A percentile compares a stretch with the other conserved stretches of the same genome.
Evolutionary conservation across 2,888 invertebrate species (phyloP).

Genomic region (Parelbella ahira): DNA sequence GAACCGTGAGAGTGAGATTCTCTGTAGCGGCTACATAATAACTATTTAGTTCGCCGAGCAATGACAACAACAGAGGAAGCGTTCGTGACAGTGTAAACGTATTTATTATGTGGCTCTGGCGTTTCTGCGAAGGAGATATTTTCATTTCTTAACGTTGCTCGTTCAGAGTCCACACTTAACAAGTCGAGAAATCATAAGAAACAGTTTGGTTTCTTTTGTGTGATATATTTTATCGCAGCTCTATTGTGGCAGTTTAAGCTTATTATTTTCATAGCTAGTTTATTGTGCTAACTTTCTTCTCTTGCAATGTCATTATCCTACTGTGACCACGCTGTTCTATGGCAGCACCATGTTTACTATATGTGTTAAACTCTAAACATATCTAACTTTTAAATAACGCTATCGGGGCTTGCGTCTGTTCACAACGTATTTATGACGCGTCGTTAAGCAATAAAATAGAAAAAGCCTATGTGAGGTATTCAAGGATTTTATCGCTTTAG

Average conservation of each 20-base stretch:
- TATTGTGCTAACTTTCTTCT: too few species aligned
- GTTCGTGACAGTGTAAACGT: constrained; percentile 28
- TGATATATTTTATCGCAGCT: constrained; percentile 10
- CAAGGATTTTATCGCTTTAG: constrained; percentile 32
- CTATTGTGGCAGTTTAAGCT: too few species aligned
- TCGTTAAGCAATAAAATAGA: constrained; percentile 34
- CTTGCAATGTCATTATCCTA: too few species aligned
- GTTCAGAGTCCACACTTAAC: constrained; percentile 12
- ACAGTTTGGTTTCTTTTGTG: constrained; percentile 5
- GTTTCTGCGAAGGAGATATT: constrained; percentile 25
- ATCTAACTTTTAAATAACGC: constrained; percentile 24
- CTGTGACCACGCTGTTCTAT: too few species aligned
- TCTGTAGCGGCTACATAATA: constrained; percentile 25
- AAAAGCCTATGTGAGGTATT: constrained; percentile 30
- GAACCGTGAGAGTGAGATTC: constrained; percentile 18
- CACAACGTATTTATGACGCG: constrained; percentile 33
- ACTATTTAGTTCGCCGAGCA: constrained; percentile 29
- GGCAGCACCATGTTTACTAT: too few species aligned
- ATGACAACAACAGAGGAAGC: constrained; percentile 30
- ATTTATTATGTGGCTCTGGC: constrained; percentile 29
- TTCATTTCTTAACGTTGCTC: constrained; percentile 26
- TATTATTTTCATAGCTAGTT: too few species aligned
- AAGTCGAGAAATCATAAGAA: constrained; percentile 20
- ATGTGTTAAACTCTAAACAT: constrained; percentile 5
- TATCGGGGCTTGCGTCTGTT: constrained; percentile 26